These are phyloP conservation scores for Amphilophus citrinellus DNA, from an alignment of 2,113 vertebrate genomes.

Conservation along the genomic window DNA sequence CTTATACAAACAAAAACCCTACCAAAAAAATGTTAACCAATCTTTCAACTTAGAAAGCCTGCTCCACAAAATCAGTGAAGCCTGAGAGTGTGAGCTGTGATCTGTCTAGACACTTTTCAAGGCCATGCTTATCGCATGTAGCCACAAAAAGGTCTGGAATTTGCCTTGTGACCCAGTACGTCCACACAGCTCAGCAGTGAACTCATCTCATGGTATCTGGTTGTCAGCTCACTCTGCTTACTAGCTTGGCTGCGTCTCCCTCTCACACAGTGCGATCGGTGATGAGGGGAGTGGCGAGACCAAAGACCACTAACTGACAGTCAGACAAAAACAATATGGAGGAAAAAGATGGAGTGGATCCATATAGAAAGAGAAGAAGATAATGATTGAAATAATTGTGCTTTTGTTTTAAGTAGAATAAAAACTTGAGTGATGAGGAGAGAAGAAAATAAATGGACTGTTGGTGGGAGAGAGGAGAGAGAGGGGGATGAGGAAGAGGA, in stretches of 20 bases:
- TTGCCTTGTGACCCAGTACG: slow-evolving; percentile 48
- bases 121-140: slow-evolving; percentile 37
- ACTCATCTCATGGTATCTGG: slow-evolving; percentile 52
- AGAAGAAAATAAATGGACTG: slow-evolving; percentile 44
- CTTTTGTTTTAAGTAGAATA: slow-evolving; percentile 47
- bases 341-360: slow-evolving; percentile 7
- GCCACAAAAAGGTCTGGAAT: slow-evolving; percentile 57
- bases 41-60: not conserved
- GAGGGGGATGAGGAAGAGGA: slow-evolving; percentile 48
- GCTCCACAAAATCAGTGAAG: slow-evolving; percentile 8
- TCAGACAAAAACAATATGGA: slow-evolving; percentile 35
- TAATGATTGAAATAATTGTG: slow-evolving; percentile 17
- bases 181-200: slow-evolving; percentile 44
- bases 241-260: slow-evolving; percentile 49
- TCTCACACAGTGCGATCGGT: slow-evolving; percentile 36
- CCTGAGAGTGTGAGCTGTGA: not conserved
- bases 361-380: not conserved
- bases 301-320: slow-evolving; percentile 51
- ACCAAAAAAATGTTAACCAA: not conserved
- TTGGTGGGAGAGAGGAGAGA: slow-evolving; percentile 34
- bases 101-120: slow-evolving; percentile 20
- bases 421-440: slow-evolving; percentile 35
- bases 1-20: not conserved
- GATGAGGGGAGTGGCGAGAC: slow-evolving; percentile 52
- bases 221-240: slow-evolving; percentile 52